Evolutionary conservation across 2,797 vertebrate genomes (phyloP), one percentile per base, ranked within the genome.

Genomic region (Falco naumanni): DNA sequence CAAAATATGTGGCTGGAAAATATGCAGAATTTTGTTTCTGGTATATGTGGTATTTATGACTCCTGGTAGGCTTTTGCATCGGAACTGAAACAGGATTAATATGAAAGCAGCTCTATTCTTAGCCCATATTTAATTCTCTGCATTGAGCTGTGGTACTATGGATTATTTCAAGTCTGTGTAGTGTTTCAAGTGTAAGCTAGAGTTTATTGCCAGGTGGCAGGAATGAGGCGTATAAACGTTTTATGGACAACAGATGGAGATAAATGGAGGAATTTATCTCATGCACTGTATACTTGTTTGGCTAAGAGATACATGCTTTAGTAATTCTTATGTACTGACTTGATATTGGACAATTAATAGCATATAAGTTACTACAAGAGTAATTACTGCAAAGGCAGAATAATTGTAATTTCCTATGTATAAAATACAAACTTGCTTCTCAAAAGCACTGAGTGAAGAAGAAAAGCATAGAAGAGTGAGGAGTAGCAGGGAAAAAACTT

Each of bases 231-330:
- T 93, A 97, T 97, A 97, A 98, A 97, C 94, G 93, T 96, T 98
- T 98, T 97, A 97, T 97, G 96, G 92, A 89, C 95, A 97, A 97
- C 97, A 98, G 97, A 97, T 98, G 97, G 94, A 96, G 97, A 97
- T 94, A 95, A 97, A 96, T 95, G 59, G 60, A 95, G 77, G 78
- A 78, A 90, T 97, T 96, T 95, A 84, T 97, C 77, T 79, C 51
- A 63, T 92, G 91, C 80, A 79, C 5, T 11, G 26, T 93, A 65
- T 87, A 84, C 41, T 83, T 90, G 71, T 93, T 96, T 97, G 83
- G 66, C 68, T 85, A 54, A 90, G 91, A 96, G 81, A 83, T 79
- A 75, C n/a, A 82, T 71, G 85, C 63, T 54, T 76, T 88, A 91
- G 17, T 87, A 95, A 94, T 95, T 97, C 47, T 63, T 95, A 34